phyloP scores from a whole-genome alignment of 2,113 vertebrate species.

The Motacilla tschutschensis region DNA sequence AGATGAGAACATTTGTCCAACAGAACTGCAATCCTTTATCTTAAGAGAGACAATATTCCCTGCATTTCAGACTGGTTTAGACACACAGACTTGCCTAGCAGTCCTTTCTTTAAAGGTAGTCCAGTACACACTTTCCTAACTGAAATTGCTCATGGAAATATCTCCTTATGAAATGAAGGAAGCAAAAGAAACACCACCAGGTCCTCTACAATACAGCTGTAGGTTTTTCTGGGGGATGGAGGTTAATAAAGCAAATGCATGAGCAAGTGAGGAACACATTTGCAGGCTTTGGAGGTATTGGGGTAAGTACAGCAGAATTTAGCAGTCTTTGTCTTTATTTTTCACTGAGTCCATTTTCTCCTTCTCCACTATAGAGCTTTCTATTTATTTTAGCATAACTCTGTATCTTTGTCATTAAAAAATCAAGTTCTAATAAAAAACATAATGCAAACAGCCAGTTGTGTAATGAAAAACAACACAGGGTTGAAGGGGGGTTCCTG shows the following conservation, averaged over 20 bases:
- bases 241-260: neutral
- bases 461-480: conserved; percentile 50
- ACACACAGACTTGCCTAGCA: neutral
- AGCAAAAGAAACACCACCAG: conserved; percentile 12
- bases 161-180: neutral
- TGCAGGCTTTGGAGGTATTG: neutral
- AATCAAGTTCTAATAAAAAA: conserved; percentile 52
- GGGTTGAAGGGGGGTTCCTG: conserved; percentile 5
- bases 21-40: neutral
- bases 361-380: neutral
- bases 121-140: neutral
- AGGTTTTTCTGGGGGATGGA: neutral
- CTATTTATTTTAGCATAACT: conserved; percentile 45
- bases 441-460: conserved; percentile 44
- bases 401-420: conserved; percentile 52
- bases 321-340: conserved; percentile 19
- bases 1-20: conserved; percentile 33
- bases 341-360: neutral
- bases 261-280: neutral
- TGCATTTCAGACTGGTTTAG: neutral
- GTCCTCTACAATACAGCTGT: neutral
- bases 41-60: neutral
- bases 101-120: neutral
- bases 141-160: neutral
- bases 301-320: neutral